Evolutionary conservation across 2,797 vertebrate genomes (phyloP), one percentile per base, ranked within the genome.

Genomic region (Epinephelus malabaricus): DNA sequence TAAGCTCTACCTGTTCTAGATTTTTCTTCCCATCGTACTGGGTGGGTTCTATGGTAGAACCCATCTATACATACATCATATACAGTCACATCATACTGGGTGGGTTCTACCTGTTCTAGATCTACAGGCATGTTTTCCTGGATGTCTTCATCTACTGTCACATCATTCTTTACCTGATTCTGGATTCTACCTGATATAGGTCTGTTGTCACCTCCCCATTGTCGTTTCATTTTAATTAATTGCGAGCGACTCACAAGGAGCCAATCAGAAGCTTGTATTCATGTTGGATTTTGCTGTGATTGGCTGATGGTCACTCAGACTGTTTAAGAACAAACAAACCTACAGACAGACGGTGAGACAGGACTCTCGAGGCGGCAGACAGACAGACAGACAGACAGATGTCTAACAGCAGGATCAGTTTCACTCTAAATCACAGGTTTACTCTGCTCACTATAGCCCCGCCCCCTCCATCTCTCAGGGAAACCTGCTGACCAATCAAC

Each of bases 351-450:
- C 47, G 11, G 69, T 73, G 67, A 43, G 70, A 55, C 68, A 66
- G 40, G 64, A 54, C 27, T 76, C 78, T 67, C 6, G 62, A 60
- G 61, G 73, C 7, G 21, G 21, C 21, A 21, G 21, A 21, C 21
- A 21, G 21, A 21, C 21, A 21, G 58, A 65, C 40, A 23, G 51
- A 85, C 91, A 88, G 87, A 91, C 40, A 23, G 51, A 85, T 93
- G 89, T 90, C 86, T 76, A 77, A 90, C 72, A 79, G 69, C 70
- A 65, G 73, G 79, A 86, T 91, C 86, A 69, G 58, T 87, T 91
- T 90, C 81, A 86, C 80, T 55, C 18, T 78, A 76, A 92, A 89
- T 90, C 79, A 83, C 86, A 69, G 85, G 81, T 87, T 87, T 85
- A 23, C 56, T 30, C 73, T 54, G 27, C 63, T 58, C 53, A 7